phyloP scores from a whole-genome alignment of 2,113 vertebrate species.

The Stigmatopora argus region DNA sequence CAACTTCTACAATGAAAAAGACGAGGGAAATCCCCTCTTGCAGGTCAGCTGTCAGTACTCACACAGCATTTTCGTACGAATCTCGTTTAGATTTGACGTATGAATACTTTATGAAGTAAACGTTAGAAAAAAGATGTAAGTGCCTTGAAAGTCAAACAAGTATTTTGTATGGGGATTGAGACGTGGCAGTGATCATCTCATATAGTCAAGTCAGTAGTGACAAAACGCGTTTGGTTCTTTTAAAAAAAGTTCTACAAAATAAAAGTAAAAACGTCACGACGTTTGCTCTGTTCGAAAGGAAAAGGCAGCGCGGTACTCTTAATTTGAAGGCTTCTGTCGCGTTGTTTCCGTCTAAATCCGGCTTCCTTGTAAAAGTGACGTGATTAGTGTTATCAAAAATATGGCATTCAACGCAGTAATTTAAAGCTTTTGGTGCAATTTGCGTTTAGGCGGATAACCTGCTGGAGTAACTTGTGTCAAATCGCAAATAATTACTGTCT shows the following conservation, averaged over 20 bases:
- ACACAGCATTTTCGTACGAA: background rate
- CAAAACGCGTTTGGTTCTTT: background rate
- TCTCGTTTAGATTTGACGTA: background rate
- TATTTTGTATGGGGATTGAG: conserved; percentile 44
- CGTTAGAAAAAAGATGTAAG: no score
- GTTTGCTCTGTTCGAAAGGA: accelerated
- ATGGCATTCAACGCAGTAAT: background rate
- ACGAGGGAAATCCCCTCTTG: conserved; percentile 41
- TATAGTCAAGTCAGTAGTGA: background rate
- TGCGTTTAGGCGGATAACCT: background rate
- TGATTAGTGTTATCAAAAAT: background rate
- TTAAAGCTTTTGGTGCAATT: background rate
- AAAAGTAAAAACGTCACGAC: background rate
- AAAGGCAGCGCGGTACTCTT: conserved; percentile 9
- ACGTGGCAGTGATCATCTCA: conserved; percentile 67
- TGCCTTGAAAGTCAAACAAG: background rate
- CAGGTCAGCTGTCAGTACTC: conserved; percentile 23
- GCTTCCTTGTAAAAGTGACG: background rate
- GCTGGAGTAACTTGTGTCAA: background rate
- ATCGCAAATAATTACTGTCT: background rate
- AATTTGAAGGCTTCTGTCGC: conserved; percentile 23
- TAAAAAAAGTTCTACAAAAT: conserved; percentile 12
- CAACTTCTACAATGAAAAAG: conserved; percentile 15
- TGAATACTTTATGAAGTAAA: background rate
- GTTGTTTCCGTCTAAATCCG: background rate